phyloP scores from a whole-genome alignment of 2,888 invertebrate species.

The Thymelicus lineola region DNA sequence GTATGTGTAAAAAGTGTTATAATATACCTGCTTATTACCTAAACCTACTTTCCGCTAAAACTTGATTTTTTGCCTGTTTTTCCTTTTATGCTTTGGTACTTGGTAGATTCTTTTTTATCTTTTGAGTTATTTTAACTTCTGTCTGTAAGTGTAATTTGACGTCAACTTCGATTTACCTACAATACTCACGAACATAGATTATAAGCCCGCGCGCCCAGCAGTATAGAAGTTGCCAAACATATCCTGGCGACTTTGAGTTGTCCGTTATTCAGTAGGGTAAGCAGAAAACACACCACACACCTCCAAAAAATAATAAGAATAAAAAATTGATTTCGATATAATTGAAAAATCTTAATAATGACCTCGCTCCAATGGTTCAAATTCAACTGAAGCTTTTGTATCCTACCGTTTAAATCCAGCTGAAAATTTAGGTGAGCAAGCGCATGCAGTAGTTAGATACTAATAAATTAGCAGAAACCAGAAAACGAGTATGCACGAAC shows the following conservation, averaged over 20 bases:
- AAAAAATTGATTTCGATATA: no score
- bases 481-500: constrained; percentile 6
- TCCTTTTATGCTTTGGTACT: not conserved
- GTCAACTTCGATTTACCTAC: no score
- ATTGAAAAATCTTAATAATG: no score
- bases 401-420: not conserved
- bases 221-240: no score
- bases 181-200: not conserved
- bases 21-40: constrained; percentile 26
- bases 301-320: no score
- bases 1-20: constrained; percentile 28
- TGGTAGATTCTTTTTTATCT: not conserved
- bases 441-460: not conserved
- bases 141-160: no score
- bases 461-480: constrained; percentile 16
- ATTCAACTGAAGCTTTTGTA: not conserved
- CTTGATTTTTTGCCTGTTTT: constrained; percentile 2
- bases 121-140: no score
- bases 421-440: constrained; percentile 4
- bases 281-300: no score
- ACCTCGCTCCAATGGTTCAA: not conserved
- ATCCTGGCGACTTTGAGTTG: no score
- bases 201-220: not conserved
- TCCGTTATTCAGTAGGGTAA: no score
- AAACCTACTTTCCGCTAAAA: constrained; percentile 30